Evolutionary conservation across 2,797 vertebrate genomes (phyloP), one percentile per base, ranked within the genome.

Genomic region (Glossophaga mutica): DNA sequence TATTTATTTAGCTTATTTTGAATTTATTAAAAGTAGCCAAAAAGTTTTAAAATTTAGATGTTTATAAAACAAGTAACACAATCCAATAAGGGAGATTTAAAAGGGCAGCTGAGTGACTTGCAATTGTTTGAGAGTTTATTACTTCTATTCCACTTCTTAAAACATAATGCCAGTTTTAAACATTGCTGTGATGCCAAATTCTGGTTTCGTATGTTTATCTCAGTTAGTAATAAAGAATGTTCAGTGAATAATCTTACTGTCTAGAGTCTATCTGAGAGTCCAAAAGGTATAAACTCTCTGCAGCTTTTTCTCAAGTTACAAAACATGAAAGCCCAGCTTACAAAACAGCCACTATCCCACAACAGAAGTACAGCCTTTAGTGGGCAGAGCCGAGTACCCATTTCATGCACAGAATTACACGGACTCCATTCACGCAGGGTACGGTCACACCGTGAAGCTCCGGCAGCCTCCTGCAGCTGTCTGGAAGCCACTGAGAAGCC

Each of bases 1-100:
- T 68, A 81, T 68, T 22, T 85, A 67, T 79, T 89, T 76, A 74
- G n/a, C 21, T 92, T 42, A 87, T 84, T 94, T 92, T 77, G 15
- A 96, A 93, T 73, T 74, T 37, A 57, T 29, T 29, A 57, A 68
- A 94, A 81, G 48, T 29, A 81, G 14, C 2, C 44, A 34, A 77
- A 92, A 70, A 8, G 1, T 42, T 71, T 50, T 71, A 83, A 88
- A 95, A 88, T 6, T 76, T 57, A 87, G n/a, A 85, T 87, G 55
- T 95, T 88, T 87, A 90, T 91, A 39, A 83, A 97, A 59, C 39
- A 73, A 78, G 39, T 55, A 93, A 96, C 11, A 29, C 57, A 91
- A 95, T 67, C 39, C 12, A 93, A 24, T 18, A 50, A 90, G 50
- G 19, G 59, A 92, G 16, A 48, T 24, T 79, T 82, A 48, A 71